These are phyloP conservation scores for Melipona quadrifasciata DNA, from an alignment of 1,140 invertebrate species.

Conservation along the genomic window DNA sequence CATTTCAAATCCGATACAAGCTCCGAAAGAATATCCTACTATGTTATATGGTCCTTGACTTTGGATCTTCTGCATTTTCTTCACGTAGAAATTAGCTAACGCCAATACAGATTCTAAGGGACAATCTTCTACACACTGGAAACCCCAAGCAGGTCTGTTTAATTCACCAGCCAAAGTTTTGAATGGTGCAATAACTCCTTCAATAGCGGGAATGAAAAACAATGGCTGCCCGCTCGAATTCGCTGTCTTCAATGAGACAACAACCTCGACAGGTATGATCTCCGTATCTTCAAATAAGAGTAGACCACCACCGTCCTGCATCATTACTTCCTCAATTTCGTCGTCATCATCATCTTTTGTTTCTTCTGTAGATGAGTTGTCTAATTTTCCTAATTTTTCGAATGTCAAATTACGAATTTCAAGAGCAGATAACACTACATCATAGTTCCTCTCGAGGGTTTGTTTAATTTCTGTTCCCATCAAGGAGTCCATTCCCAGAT, in stretches of 20 bases:
- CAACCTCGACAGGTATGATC: constrained; percentile 85
- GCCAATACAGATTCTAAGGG: constrained; percentile 88
- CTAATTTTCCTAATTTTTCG: constrained; percentile 85
- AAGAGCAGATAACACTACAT: constrained; percentile 92
- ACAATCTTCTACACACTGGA: constrained; percentile 92
- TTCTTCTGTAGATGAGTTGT: constrained; percentile 50
- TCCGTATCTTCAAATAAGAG: constrained; percentile 72
- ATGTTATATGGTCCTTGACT: constrained; percentile 92
- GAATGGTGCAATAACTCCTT: constrained; percentile 90
- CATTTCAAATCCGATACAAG: constrained; percentile 96
- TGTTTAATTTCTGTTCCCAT: constrained; percentile 99
- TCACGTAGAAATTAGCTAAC: constrained; percentile 91
- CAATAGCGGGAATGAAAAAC: constrained; percentile 95
- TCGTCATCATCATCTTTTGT: neutral
- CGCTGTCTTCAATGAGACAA: constrained; percentile 85
- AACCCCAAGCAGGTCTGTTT: constrained; percentile 91
- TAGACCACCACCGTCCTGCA: constrained; percentile 55
- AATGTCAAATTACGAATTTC: constrained; percentile 94
- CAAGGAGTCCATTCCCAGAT: constrained; percentile 97
- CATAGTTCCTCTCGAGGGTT: constrained; percentile 95
- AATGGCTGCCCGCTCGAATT: constrained; percentile 81
- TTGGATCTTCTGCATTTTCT: constrained; percentile 90
- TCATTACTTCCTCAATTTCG: neutral
- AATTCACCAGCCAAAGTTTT: constrained; percentile 87
- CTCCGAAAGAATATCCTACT: constrained; percentile 97